Conservation (phyloP, 1,140 invertebrate species). For the Stegodyphus dumicola region DNA sequence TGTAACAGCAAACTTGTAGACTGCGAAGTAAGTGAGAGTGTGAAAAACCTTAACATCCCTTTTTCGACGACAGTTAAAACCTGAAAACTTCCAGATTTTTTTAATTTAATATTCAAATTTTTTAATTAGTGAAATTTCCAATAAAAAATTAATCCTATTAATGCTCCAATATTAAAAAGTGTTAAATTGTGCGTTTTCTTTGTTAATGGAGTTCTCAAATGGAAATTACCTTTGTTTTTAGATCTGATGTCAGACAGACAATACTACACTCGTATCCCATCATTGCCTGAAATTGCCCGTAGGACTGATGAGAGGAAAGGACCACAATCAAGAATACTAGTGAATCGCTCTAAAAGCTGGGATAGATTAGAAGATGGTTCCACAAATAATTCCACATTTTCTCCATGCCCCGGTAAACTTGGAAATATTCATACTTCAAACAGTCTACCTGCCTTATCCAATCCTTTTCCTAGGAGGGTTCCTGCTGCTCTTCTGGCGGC, state of each 20-base stretch:
- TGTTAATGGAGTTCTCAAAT: neutral
- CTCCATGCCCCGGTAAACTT: neutral
- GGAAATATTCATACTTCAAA: neutral
- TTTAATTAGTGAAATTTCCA: too few relatives aligned
- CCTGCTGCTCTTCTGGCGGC: conserved; percentile 45
- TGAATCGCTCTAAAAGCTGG: conserved; percentile 53
- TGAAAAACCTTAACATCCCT: too few relatives aligned
- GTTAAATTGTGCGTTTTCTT: neutral
- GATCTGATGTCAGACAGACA: neutral
- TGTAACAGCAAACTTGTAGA: too few relatives aligned
- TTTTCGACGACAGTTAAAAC: too few relatives aligned
- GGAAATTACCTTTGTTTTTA: neutral
- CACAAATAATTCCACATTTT: neutral
- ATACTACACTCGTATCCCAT: conserved; percentile 15
- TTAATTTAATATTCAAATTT: too few relatives aligned
- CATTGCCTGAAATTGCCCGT: conserved; percentile 20
- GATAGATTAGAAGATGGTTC: conserved; percentile 28
- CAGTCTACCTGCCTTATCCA: conserved; percentile 20
- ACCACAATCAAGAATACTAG: neutral
- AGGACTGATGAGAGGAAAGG: neutral
- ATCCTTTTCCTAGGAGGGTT: conserved; percentile 44
- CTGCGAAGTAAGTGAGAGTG: too few relatives aligned
- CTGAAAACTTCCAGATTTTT: too few relatives aligned
- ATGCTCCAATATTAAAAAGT: neutral
- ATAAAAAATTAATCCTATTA: too few relatives aligned